Conservation (phyloP, 2,888 invertebrate species). For the Megalurothrips usitatus region DNA sequence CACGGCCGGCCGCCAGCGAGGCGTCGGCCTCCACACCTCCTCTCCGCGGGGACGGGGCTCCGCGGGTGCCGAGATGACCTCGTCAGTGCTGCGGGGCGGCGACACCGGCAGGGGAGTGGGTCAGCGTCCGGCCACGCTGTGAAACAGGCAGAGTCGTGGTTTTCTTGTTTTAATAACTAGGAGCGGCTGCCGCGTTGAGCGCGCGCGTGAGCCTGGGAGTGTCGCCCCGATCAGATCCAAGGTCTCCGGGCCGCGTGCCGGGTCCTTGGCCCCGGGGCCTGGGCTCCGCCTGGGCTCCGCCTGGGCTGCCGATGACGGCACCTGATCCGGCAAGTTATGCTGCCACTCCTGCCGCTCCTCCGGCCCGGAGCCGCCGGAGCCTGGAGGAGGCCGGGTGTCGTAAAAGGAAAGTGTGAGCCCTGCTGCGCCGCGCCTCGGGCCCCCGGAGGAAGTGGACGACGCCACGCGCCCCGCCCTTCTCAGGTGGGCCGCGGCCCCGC, state of each 20-base stretch:
- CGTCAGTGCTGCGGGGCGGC: no score
- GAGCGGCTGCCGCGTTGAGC: neutral
- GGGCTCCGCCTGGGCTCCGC: neutral
- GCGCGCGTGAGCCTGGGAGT: no score
- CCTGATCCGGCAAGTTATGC: conserved; percentile 5
- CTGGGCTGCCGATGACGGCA: neutral
- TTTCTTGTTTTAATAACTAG: no score
- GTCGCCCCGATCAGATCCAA: no score
- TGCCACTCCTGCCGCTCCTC: neutral
- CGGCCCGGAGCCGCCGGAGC: neutral
- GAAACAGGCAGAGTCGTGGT: no score
- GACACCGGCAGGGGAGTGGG: no score
- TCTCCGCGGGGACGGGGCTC: neutral
- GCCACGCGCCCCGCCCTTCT: no score
- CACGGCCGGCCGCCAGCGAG: no score
- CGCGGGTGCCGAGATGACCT: neutral
- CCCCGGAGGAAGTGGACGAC: neutral
- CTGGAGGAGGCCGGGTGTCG: neutral
- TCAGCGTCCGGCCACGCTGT: no score
- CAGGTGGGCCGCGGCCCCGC: no score
- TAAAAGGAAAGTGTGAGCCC: neutral
- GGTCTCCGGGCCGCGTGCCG: no score
- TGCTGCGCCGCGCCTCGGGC: neutral
- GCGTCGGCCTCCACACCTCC: neutral
- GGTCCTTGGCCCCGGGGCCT: neutral